Percentiles rank a stretch among this genome's conserved stretches.
These are phyloP conservation scores for Arion vulgaris DNA, from an alignment of 1,140 invertebrate genomes.

Conservation along the genomic window DNA sequence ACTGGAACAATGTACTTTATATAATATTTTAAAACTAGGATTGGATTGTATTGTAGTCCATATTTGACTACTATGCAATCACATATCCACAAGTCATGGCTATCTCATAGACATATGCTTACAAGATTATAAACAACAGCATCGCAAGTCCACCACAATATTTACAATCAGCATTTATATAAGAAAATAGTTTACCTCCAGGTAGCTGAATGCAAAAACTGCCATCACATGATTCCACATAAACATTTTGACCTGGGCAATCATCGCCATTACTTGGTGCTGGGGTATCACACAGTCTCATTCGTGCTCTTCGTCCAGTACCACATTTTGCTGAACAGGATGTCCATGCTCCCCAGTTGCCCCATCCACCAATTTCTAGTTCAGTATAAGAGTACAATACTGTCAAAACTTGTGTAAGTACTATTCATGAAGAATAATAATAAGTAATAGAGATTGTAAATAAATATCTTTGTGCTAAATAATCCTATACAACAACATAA, in stretches of 20 bases:
- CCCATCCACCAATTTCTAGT: slow-evolving; percentile 60
- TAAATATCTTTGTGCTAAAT: too few relatives aligned
- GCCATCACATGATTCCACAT: slow-evolving; percentile 41
- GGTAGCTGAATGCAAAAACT: slow-evolving; percentile 12
- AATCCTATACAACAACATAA: too few relatives aligned
- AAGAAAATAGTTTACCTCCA: slow-evolving; percentile 12
- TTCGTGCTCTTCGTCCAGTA: slow-evolving; percentile 52
- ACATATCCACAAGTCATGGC: too few relatives aligned
- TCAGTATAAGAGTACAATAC: slow-evolving; percentile 4
- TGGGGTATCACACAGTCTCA: slow-evolving; percentile 61
- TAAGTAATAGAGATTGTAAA: neutral
- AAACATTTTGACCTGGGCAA: slow-evolving; percentile 77
- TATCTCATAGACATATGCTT: too few relatives aligned
- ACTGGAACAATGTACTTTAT: too few relatives aligned
- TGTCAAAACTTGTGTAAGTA: neutral
- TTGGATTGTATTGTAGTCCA: too few relatives aligned
- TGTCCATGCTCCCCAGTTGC: slow-evolving; percentile 60
- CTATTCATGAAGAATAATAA: neutral
- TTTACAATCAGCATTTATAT: neutral
- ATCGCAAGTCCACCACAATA: neutral
- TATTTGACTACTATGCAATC: too few relatives aligned
- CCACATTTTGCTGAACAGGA: slow-evolving; percentile 62
- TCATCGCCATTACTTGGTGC: slow-evolving; percentile 69
- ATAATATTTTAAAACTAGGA: too few relatives aligned
- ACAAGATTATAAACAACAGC: too few relatives aligned